Evolutionary conservation across 2,797 vertebrate genomes (phyloP), one percentile per base, ranked within the genome.

Genomic region (Hephaestus fuliginosus): DNA sequence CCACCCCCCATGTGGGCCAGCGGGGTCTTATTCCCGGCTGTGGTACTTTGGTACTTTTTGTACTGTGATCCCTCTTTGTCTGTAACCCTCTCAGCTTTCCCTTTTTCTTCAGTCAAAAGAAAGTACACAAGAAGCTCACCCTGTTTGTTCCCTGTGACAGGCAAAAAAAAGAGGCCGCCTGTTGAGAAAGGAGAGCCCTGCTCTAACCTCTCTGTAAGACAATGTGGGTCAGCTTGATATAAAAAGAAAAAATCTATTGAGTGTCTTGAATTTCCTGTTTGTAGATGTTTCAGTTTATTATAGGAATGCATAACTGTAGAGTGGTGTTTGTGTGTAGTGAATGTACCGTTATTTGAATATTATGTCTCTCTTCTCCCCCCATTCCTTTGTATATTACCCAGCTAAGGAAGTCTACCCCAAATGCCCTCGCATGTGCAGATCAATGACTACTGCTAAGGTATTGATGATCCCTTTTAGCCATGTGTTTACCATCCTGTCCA

Each of bases 11-110:
- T 41, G 52, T 13, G 18, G 48, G 51, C 67, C 69, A 44, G 67
- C 73, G 63, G 68, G 78, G 76, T 77, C 75, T 64, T 41, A 85
- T 83, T 87, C 81, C 88, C 22, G 0, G 36, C 76, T 71, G 68
- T 73, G 78, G 61, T 49, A 58, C 68, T 79, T 80, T 73, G 78
- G 61, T 49, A 58, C 68, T 79, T 80, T 76, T 63, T 72, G 41
- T 76, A 20, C 75, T 41, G 57, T 30, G 61, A 82, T 85, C 76
- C 64, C 22, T 88, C 78, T 87, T 83, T 82, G 84, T 85, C 67
- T 74, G 30, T 64, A 78, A 65, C 85, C 69, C 83, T 81, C 85
- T 82, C 80, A 57, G 74, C 80, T 85, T 78, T 64, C 76, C 39
- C 13, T 75, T 69, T 20, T 33, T 33, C 58, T 53, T 75, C 80